Percentiles rank a stretch among this genome's conserved stretches.
Evolutionary conservation across 2,113 vertebrate genomes (phyloP).

Genomic region (Carlito syrichta): DNA sequence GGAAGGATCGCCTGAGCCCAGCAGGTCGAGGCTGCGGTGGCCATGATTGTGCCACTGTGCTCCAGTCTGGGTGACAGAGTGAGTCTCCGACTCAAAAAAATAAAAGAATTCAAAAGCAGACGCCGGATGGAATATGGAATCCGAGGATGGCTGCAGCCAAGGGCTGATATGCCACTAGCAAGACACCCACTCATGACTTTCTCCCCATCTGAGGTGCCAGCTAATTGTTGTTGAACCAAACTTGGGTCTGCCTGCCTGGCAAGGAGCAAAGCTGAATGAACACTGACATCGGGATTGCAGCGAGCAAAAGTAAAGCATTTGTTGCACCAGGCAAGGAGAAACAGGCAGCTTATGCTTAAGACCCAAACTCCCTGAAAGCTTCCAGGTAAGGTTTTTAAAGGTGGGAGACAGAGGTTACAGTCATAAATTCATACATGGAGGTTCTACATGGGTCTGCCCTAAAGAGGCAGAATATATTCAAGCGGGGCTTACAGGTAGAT

Average conservation of each 20-base stretch:
- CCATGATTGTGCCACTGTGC: no score
- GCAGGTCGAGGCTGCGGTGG: no score
- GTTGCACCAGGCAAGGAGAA: not conserved
- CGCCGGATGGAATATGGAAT: no score
- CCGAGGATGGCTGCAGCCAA: no score
- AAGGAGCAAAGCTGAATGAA: not conserved
- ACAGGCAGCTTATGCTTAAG: no score
- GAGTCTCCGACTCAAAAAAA: no score
- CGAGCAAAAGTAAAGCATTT: not conserved
- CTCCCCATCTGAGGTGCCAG: not conserved
- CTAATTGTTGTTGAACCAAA: not conserved
- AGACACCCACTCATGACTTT: no score
- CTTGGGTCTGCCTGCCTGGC: not conserved
- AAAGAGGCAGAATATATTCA: not conserved
- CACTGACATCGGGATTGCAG: not conserved
- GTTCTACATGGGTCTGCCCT: not conserved
- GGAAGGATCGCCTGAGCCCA: no score
- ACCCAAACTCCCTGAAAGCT: not conserved
- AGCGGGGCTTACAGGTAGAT: not conserved
- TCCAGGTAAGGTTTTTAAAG: not conserved
- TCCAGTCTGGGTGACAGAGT: no score
- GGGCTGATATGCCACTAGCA: no score
- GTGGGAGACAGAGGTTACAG: no score
- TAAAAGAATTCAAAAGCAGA: no score
- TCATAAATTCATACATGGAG: not conserved